phyloP scores from a whole-genome alignment of 1,140 invertebrate genomes.

The Drosophila persimilis region DNA sequence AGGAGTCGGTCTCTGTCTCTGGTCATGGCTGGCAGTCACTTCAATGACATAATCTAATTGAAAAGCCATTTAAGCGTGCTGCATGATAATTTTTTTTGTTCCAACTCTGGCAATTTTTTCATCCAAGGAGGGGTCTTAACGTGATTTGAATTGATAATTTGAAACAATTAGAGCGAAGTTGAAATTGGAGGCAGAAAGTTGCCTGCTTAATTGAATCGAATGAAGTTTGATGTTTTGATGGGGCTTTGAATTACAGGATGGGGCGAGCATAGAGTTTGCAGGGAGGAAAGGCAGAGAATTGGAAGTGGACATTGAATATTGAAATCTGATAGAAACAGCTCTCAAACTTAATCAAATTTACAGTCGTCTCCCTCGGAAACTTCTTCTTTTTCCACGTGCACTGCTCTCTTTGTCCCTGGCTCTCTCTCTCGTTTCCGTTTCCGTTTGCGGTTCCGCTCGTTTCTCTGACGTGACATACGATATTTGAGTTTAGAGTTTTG shows the following conservation, averaged over 20 bases:
- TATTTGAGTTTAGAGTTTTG: slow-evolving; percentile 50
- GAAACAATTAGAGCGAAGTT: slow-evolving; percentile 66
- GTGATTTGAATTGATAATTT: slow-evolving; percentile 81
- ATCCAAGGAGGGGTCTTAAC: slow-evolving; percentile 23
- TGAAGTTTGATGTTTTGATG: slow-evolving; percentile 43
- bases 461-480: slow-evolving; percentile 43
- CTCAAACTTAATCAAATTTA: too few relatives aligned
- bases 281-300: too few relatives aligned
- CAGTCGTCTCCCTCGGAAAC: too few relatives aligned
- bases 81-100: slow-evolving; percentile 73
- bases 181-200: slow-evolving; percentile 6
- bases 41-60: slow-evolving; percentile 80
- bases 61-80: slow-evolving; percentile 80
- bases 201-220: slow-evolving; percentile 61
- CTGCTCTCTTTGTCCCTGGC: too few relatives aligned
- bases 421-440: neutral
- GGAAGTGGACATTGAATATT: too few relatives aligned
- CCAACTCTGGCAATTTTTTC: slow-evolving; percentile 3
- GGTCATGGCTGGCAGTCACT: slow-evolving; percentile 18
- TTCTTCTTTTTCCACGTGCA: too few relatives aligned
- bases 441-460: neutral
- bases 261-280: too few relatives aligned
- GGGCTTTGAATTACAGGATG: neutral
- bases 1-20: neutral
- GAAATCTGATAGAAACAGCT: too few relatives aligned